Evolutionary conservation across 2,797 vertebrate species (phyloP), one percentile per base, ranked within the genome.

Genomic region (Sebastiscus tertius): DNA sequence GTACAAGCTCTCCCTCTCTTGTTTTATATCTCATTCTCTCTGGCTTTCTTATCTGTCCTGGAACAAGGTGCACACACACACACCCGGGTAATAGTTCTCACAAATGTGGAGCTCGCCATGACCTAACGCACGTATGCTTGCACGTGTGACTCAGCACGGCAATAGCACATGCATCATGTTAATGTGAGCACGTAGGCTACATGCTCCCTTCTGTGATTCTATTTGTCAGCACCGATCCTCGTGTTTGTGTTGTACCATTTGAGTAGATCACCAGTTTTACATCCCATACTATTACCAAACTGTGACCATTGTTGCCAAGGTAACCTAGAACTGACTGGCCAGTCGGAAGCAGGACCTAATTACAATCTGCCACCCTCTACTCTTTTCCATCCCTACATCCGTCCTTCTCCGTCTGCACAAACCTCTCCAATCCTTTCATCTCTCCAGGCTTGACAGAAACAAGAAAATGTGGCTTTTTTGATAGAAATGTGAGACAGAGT

Each of bases 41-140:
- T 16, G 26, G 54, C 55, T 58, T 81, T 79, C 84, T 93, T 93
- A 93, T 94, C 89, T 72, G 8, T 31, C 39, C 39, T 61, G 29
- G 67, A 56, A 58, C 83, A 81, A 89, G 81, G 88, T 87, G 75
- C 72, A 64, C 8, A 54, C 72, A 64, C 8, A 54, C 77, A 69
- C 36, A 65, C 31, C 9, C 65, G 24, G 33, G 55, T 80, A 22
- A 81, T 73, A 64, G 27, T 36, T 74, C 62, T 62, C 13, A 33
- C 34, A 75, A 68, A 54, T 5, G 49, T 1, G 54, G 39, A 26
- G 64, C 49, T 58, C 8, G 14, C 36, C 77, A 63, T 92, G 93
- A 84, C 24, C 24, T 11, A 26, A 33, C 4, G 87, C 94, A 94
- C 92, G 93, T 93, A 92, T 24, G 3, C 87, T 4, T 9, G 20